Evolutionary conservation across 2,113 vertebrate species (phyloP).

Genomic region (Castor canadensis): DNA sequence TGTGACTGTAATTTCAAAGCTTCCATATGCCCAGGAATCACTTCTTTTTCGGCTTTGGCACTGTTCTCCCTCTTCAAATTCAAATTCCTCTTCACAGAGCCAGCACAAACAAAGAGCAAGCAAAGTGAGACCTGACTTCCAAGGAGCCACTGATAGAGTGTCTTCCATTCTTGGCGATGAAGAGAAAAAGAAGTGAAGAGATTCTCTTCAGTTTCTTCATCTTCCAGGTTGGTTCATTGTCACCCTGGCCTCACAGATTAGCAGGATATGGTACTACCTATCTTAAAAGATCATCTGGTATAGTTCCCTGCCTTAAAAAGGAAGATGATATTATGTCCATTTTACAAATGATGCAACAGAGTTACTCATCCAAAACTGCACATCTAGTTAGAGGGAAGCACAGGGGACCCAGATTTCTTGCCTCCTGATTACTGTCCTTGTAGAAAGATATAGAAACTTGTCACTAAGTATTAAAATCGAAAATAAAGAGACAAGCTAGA

Average conservation of each 20-base stretch:
- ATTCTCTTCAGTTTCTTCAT: background rate
- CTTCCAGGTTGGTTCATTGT: background rate
- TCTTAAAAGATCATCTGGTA: conserved; percentile 1
- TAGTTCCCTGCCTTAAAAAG: background rate
- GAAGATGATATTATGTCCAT: background rate
- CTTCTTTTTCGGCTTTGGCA: background rate
- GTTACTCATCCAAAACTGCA: background rate
- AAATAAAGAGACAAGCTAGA: background rate
- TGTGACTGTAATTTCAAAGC: background rate
- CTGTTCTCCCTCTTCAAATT: background rate
- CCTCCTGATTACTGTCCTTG: background rate
- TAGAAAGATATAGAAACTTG: background rate
- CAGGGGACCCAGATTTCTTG: background rate
- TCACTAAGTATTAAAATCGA: background rate
- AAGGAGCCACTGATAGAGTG: background rate
- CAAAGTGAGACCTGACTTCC: background rate
- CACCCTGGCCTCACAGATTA: background rate
- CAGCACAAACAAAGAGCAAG: background rate
- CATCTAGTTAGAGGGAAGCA: background rate
- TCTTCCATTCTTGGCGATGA: background rate
- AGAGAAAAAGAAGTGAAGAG: background rate
- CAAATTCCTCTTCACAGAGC: background rate
- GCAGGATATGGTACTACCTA: background rate
- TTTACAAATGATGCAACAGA: background rate
- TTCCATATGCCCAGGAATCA: background rate